Evolutionary conservation across 2,113 vertebrate species (phyloP), one percentile per base, ranked within the genome.

Genomic region (Chelonoidis abingdonii): DNA sequence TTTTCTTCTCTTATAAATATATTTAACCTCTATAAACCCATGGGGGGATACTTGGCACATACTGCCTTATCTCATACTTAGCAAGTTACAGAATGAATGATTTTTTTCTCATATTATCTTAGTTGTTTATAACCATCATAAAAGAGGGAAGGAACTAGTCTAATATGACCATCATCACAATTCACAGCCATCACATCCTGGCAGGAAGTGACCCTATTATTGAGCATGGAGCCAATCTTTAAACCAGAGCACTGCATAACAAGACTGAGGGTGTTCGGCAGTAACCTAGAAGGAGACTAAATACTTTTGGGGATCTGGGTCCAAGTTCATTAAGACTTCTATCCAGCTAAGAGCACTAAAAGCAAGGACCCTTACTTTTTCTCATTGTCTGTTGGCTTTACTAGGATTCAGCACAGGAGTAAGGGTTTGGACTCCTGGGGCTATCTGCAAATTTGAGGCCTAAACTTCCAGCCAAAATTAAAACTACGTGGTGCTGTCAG

Each of bases 401-500:
- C 0, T 0, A 81, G 69, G 72, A n/a, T 80, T 93, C 41, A 54
- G 80, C 83, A 87, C 59, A 92, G 85, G 89, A 86, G 50, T 62
- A 79, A 47, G 79, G 86, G 41, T 44, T 49, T 5, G 82, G 93
- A 84, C 92, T 96, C 92, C 84, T 90, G 87, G 56, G 38, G 93
- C 81, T 53, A 31, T n/a, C 29, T 80, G 10, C 49, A 62, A 31
- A 14, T 62, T 35, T 93, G 83, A 89, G 94, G 52, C 52, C 87
- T 80, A 83, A 92, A 62, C 80, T 90, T 56, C 35, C 82, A 41
- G 89, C 93, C 0, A 0, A 91, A 94, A 92, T 89, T 85, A 94
- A 95, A 83, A 44, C 78, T 80, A 56, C 16, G 38, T 91, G 72
- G 89, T 95, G 44, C 80, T 79, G 83, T 88, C 56, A 83, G 92